Percentiles rank a stretch among this genome's conserved stretches.
Evolutionary conservation across 1,140 invertebrate species (phyloP).

Genomic region (Mesaphorura yosii): DNA sequence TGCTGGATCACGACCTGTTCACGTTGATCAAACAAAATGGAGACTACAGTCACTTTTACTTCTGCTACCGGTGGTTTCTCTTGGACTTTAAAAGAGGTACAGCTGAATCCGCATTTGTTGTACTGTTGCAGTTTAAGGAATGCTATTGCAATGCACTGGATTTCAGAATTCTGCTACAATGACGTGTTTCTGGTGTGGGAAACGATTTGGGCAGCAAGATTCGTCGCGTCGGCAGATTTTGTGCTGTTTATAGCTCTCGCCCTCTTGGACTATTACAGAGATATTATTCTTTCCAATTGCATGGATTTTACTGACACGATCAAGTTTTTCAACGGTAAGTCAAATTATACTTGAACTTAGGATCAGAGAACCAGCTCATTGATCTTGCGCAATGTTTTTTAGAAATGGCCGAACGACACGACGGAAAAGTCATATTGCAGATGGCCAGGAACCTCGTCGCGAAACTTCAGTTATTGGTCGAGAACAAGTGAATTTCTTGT

Average conservation of each 20-base stretch:
- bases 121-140: neutral
- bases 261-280: slow-evolving; percentile 79
- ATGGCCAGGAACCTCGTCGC: slow-evolving; percentile 70
- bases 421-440: slow-evolving; percentile 65
- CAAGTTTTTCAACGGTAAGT: slow-evolving; percentile 88
- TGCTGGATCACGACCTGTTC: slow-evolving; percentile 85
- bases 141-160: neutral
- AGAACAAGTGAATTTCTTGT: slow-evolving; percentile 66
- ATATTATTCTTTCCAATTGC: slow-evolving; percentile 83
- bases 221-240: slow-evolving; percentile 75
- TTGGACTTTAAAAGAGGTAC: slow-evolving; percentile 62
- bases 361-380: too few relatives aligned
- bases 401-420: slow-evolving; percentile 93
- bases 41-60: slow-evolving; percentile 94
- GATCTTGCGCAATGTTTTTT: slow-evolving; percentile 20
- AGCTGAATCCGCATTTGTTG: too few relatives aligned
- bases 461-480: slow-evolving; percentile 78
- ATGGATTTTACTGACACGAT: slow-evolving; percentile 98
- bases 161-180: slow-evolving; percentile 70
- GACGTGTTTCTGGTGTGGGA: slow-evolving; percentile 92
- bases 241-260: slow-evolving; percentile 86
- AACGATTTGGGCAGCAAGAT: slow-evolving; percentile 84
- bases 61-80: slow-evolving; percentile 88
- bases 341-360: slow-evolving; percentile 5
- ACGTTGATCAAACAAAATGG: slow-evolving; percentile 87